phyloP scores from a whole-genome alignment of 2,113 vertebrate species.

The Siphamia tubifer region DNA sequence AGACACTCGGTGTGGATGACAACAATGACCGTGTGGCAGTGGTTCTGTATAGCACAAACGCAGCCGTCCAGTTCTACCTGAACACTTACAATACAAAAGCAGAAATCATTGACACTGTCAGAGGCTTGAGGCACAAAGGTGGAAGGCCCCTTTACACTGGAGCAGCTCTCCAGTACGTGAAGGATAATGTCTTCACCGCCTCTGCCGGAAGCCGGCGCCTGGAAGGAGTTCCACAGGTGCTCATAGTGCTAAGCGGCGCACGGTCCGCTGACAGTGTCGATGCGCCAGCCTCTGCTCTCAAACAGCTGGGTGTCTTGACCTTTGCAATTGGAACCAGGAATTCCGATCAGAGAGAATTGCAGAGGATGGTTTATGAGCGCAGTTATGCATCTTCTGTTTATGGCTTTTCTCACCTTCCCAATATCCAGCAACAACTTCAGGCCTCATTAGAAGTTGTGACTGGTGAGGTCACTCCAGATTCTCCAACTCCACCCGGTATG shows the following conservation, averaged over 20 bases:
- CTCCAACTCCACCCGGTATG: slow-evolving; percentile 28
- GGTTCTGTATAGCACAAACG: background rate
- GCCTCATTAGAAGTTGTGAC: background rate
- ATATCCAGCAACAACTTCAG: slow-evolving; percentile 34
- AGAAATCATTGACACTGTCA: background rate
- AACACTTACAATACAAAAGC: background rate
- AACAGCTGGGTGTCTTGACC: background rate
- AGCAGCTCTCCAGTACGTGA: slow-evolving; percentile 69
- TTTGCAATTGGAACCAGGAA: background rate
- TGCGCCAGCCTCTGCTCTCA: slow-evolving; percentile 16
- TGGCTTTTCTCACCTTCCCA: slow-evolving; percentile 49
- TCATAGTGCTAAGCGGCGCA: slow-evolving; percentile 49
- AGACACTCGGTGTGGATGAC: slow-evolving; percentile 33
- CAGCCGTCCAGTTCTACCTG: background rate
- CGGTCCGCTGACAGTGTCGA: slow-evolving; percentile 32
- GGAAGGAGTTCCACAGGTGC: slow-evolving; percentile 78
- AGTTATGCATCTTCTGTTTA: slow-evolving; percentile 40
- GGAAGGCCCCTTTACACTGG: slow-evolving; percentile 78
- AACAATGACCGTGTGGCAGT: slow-evolving; percentile 33
- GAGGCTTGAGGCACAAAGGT: slow-evolving; percentile 3
- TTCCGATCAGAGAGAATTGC: background rate
- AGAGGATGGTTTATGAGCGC: slow-evolving; percentile 25
- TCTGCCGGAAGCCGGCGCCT: slow-evolving; percentile 79
- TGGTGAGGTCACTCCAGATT: background rate
- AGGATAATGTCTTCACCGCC: slow-evolving; percentile 74